Conservation (phyloP, 1,140 invertebrate species). For the Rhopalosiphum maidis region DNA sequence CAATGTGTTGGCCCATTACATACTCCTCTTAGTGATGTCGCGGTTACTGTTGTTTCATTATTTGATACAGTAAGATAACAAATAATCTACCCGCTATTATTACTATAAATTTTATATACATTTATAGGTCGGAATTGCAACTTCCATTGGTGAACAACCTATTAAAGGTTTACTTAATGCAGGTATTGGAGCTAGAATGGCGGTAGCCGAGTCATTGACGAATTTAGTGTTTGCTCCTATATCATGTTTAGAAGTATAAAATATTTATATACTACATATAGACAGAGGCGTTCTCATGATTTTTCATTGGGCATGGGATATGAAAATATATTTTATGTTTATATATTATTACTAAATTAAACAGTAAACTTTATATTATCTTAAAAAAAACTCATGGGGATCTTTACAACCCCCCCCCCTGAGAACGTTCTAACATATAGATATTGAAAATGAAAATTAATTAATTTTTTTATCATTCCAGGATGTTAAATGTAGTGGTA, state of each 20-base stretch:
- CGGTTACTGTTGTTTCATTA: conserved; percentile 86
- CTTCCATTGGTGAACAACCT: conserved; percentile 95
- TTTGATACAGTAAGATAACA: conserved; percentile 67
- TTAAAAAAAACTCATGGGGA: too few relatives aligned
- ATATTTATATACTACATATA: not conserved
- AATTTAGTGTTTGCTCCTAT: conserved; percentile 95
- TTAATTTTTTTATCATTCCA: conserved; percentile 60
- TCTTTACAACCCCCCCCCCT: too few relatives aligned
- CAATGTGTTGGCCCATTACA: conserved; percentile 97
- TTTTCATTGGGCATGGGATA: too few relatives aligned
- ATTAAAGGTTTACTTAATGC: conserved; percentile 88
- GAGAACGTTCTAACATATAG: too few relatives aligned
- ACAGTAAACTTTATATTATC: too few relatives aligned
- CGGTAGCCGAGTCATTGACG: conserved; percentile 91
- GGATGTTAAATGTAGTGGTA: conserved; percentile 96
- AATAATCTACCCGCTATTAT: not conserved
- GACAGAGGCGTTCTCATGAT: too few relatives aligned
- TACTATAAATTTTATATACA: conserved; percentile 29
- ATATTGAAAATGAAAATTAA: not conserved
- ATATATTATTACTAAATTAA: too few relatives aligned
- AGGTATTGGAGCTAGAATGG: conserved; percentile 86
- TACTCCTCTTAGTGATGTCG: conserved; percentile 93
- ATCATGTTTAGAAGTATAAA: conserved; percentile 72
- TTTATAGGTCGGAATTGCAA: conserved; percentile 82
- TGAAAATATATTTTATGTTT: too few relatives aligned